Evolutionary conservation across 2,888 invertebrate species (phyloP).

Genomic region (Drosophila recens): DNA sequence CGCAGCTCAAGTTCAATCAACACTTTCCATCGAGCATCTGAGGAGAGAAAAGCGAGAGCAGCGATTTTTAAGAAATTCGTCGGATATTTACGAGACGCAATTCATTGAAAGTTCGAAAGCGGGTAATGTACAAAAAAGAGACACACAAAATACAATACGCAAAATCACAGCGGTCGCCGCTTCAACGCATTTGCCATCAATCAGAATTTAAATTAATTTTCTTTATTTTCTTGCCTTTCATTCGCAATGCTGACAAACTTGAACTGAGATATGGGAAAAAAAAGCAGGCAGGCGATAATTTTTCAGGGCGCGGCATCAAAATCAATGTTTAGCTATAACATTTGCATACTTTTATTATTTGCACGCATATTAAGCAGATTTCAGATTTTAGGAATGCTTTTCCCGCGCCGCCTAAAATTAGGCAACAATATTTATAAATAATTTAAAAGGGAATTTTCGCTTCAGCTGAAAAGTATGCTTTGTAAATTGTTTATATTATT

Average conservation of each 20-base stretch:
- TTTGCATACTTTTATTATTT: slow-evolving; percentile 58
- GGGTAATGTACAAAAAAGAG: slow-evolving; percentile 69
- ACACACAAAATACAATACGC: slow-evolving; percentile 23
- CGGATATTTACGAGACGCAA: slow-evolving; percentile 75
- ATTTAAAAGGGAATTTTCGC: neutral
- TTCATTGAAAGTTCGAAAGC: slow-evolving; percentile 77
- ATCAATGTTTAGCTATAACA: slow-evolving; percentile 34
- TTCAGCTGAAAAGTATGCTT: neutral
- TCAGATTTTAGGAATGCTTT: neutral
- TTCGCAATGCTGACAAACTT: slow-evolving; percentile 15
- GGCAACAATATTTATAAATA: slow-evolving; percentile 21
- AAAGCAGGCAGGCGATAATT: slow-evolving; percentile 47
- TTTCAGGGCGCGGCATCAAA: slow-evolving; percentile 14
- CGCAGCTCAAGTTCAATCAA: slow-evolving; percentile 57
- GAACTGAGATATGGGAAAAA: neutral
- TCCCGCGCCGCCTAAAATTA: slow-evolving; percentile 12
- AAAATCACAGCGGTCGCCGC: slow-evolving; percentile 54
- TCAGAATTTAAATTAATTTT: slow-evolving; percentile 78
- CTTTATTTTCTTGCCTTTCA: slow-evolving; percentile 33
- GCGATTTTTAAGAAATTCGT: slow-evolving; percentile 45
- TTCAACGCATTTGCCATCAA: slow-evolving; percentile 55
- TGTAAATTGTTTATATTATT: neutral
- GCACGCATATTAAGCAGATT: slow-evolving; percentile 39
- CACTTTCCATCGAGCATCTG: slow-evolving; percentile 51
- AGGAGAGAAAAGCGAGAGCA: slow-evolving; percentile 22